Evolutionary conservation across 2,113 vertebrate species (phyloP).

Genomic region (Lethenteron reissneri): DNA sequence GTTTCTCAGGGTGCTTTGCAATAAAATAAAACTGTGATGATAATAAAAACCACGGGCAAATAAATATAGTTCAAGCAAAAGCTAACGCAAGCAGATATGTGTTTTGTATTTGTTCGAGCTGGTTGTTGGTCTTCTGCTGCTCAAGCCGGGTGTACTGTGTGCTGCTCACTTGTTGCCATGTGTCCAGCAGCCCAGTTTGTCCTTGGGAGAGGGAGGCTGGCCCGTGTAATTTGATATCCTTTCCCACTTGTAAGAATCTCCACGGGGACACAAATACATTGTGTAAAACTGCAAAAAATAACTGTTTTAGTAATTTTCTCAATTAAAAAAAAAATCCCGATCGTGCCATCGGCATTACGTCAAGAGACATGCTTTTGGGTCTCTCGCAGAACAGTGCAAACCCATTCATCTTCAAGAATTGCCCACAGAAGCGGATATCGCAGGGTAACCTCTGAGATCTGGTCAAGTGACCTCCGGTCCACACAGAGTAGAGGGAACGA

Average conservation of each 20-base stretch:
- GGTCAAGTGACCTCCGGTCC: too few relatives aligned
- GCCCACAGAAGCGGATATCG: slow-evolving; percentile 1
- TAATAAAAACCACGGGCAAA: too few relatives aligned
- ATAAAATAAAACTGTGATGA: too few relatives aligned
- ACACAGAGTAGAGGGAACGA: too few relatives aligned
- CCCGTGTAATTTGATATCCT: slow-evolving; percentile 58
- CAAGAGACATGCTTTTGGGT: background rate
- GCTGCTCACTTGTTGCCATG: slow-evolving; percentile 58
- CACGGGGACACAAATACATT: slow-evolving; percentile 38
- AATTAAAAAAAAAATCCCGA: background rate
- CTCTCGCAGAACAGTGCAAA: background rate
- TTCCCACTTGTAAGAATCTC: slow-evolving; percentile 50
- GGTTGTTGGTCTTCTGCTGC: background rate
- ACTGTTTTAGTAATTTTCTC: slow-evolving; percentile 8
- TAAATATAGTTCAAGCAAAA: too few relatives aligned
- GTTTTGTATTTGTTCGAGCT: background rate
- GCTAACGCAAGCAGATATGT: too few relatives aligned
- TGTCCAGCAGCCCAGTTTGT: slow-evolving; percentile 90
- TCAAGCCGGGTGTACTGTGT: background rate
- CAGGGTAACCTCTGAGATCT: too few relatives aligned
- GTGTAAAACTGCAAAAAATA: slow-evolving; percentile 49
- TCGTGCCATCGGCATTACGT: background rate
- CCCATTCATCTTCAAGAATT: slow-evolving; percentile 2
- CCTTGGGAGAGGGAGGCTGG: slow-evolving; percentile 60
- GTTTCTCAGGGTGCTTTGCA: too few relatives aligned